Percentiles rank a stretch among this genome's conserved stretches.
These are phyloP conservation scores for Pseudomyrmex pallidus DNA, from an alignment of 1,140 invertebrate genomes.

Conservation along the genomic window DNA sequence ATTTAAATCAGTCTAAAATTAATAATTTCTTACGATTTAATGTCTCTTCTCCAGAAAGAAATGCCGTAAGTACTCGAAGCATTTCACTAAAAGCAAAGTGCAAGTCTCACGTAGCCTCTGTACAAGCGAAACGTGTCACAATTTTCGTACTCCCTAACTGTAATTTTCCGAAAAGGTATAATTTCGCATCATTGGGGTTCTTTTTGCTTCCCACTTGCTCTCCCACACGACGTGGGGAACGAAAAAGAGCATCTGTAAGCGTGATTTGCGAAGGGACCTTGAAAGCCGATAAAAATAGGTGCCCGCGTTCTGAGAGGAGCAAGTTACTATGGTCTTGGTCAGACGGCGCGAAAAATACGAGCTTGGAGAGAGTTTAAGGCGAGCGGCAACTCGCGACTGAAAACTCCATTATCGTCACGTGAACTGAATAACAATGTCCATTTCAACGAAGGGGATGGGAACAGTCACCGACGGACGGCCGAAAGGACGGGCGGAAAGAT, in stretches of 20 bases:
- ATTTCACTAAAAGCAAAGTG: not conserved
- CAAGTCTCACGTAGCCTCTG: not conserved
- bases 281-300: not conserved
- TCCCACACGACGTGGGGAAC: no score
- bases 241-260: conserved; percentile 24
- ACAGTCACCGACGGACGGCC: not conserved
- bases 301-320: not conserved
- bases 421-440: conserved; percentile 59
- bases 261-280: conserved; percentile 56
- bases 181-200: not conserved
- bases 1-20: no score
- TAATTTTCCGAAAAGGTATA: conserved; percentile 37
- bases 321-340: not conserved
- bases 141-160: not conserved
- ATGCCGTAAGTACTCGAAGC: not conserved
- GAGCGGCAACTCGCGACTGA: conserved; percentile 46
- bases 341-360: conserved; percentile 51
- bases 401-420: conserved; percentile 63
- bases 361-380: conserved; percentile 43
- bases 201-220: no score
- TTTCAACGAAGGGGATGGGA: not conserved
- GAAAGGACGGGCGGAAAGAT: not conserved
- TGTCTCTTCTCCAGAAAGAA: no score
- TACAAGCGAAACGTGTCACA: not conserved
- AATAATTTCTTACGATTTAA: no score